Evolutionary conservation across 2,797 vertebrate species (phyloP).

Genomic region (Pseudopleuronectes americanus): DNA sequence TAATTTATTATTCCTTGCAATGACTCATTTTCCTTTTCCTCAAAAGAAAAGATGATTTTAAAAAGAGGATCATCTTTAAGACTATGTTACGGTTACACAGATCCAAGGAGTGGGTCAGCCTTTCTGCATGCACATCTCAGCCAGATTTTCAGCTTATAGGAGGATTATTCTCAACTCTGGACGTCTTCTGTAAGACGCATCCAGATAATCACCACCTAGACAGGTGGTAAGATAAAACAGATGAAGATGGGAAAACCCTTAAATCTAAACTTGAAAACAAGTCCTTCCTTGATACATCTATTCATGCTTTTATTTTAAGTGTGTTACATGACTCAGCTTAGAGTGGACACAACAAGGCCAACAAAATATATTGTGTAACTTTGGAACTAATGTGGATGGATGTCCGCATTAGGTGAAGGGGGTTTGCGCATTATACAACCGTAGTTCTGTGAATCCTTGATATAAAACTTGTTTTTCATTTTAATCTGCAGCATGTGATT

Average conservation of each 20-base stretch:
- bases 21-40: conserved; percentile 26
- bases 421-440: not conserved
- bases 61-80: conserved; percentile 43
- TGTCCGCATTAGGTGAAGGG: too few species aligned
- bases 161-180: conserved; percentile 70
- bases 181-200: conserved; percentile 60
- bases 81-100: conserved; percentile 32
- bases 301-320: not conserved
- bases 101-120: conserved; percentile 50
- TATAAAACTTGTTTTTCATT: not conserved
- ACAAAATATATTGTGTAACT: not conserved
- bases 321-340: not conserved
- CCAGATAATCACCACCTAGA: conserved; percentile 63
- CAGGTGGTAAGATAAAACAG: conserved; percentile 57
- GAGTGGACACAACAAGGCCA: not conserved
- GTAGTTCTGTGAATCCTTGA: not conserved
- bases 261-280: conserved; percentile 18
- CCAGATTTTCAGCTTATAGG: conserved; percentile 73
- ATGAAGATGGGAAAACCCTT: conserved; percentile 16
- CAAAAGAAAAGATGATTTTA: conserved; percentile 28
- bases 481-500: not conserved
- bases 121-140: conserved; percentile 52
- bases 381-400: not conserved
- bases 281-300: not conserved
- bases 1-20: not conserved